Evolutionary conservation across 2,888 invertebrate species (phyloP).

Genomic region (Drosophila melanocephala): DNA sequence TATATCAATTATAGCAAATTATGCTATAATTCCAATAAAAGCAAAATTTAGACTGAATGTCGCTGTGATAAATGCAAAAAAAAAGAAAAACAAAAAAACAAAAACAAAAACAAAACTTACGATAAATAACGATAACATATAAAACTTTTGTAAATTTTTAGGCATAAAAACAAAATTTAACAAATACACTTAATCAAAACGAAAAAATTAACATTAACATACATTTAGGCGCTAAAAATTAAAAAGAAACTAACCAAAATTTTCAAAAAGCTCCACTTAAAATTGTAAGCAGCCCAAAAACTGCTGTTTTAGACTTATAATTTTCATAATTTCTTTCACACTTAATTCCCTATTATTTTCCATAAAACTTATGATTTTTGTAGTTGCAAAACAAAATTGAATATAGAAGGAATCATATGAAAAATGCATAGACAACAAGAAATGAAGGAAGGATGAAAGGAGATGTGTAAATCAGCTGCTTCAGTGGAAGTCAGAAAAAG

Average conservation of each 20-base stretch:
- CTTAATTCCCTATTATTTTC: constrained; percentile 16
- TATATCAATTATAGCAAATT: constrained; percentile 80
- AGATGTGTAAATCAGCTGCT: constrained; percentile 68
- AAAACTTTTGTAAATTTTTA: constrained; percentile 84
- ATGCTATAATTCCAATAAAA: constrained; percentile 84
- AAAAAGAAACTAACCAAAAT: constrained; percentile 45
- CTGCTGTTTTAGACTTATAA: constrained; percentile 18
- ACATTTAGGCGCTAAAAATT: constrained; percentile 80
- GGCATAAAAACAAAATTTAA: constrained; percentile 73
- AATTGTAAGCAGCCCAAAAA: constrained; percentile 14
- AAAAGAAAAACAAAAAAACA: constrained; percentile 39
- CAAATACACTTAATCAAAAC: constrained; percentile 62
- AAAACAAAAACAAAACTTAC: constrained; percentile 34
- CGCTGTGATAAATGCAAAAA: constrained; percentile 83
- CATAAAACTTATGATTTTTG: constrained; percentile 35
- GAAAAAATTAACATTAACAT: constrained; percentile 47
- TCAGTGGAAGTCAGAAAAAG: constrained; percentile 55
- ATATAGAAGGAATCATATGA: constrained; percentile 52
- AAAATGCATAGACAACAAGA: constrained; percentile 25
- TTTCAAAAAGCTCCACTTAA: constrained; percentile 60
- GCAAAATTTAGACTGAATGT: constrained; percentile 85
- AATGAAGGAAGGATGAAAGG: constrained; percentile 7
- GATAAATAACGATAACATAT: constrained; percentile 59
- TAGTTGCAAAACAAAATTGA: constrained; percentile 74
- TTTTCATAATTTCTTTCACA: constrained; percentile 4